Evolutionary conservation across 2,797 vertebrate genomes (phyloP).

Genomic region (Morelia viridis): DNA sequence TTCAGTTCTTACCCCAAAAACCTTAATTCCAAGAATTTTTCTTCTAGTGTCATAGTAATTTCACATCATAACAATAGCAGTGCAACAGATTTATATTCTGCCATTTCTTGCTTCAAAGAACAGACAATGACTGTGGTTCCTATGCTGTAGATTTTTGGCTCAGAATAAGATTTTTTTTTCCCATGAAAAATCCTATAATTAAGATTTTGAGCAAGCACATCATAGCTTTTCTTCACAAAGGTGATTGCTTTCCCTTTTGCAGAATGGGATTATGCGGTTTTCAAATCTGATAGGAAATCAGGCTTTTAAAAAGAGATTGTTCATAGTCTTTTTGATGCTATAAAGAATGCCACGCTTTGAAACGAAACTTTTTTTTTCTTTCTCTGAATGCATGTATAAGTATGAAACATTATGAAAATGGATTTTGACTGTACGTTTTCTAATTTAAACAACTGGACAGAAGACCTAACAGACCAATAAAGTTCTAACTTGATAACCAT

Average conservation of each 20-base stretch:
- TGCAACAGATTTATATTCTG: constrained; percentile 44
- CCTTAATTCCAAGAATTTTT: constrained; percentile 53
- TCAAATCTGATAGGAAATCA: neutral
- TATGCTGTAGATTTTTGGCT: constrained; percentile 44
- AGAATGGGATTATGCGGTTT: neutral
- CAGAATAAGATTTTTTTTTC: constrained; percentile 20
- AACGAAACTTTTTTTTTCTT: neutral
- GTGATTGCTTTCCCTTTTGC: neutral
- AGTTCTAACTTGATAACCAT: neutral
- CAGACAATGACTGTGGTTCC: constrained; percentile 45
- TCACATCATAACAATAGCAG: constrained; percentile 45
- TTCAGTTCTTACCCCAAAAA: constrained; percentile 51
- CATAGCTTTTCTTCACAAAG: neutral
- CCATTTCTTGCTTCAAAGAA: constrained; percentile 53
- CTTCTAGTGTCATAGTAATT: constrained; percentile 35
- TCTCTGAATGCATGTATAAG: neutral
- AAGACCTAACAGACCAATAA: neutral
- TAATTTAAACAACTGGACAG: neutral
- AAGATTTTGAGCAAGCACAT: constrained; percentile 3
- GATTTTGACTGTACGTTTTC: neutral
- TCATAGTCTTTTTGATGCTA: neutral
- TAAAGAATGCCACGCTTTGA: neutral
- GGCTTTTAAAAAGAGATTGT: neutral
- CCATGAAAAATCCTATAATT: neutral
- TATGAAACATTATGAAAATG: neutral